Base-by-base conservation (phyloP, 2,888 invertebrate species). In the Drosophila picticornis region DNA sequence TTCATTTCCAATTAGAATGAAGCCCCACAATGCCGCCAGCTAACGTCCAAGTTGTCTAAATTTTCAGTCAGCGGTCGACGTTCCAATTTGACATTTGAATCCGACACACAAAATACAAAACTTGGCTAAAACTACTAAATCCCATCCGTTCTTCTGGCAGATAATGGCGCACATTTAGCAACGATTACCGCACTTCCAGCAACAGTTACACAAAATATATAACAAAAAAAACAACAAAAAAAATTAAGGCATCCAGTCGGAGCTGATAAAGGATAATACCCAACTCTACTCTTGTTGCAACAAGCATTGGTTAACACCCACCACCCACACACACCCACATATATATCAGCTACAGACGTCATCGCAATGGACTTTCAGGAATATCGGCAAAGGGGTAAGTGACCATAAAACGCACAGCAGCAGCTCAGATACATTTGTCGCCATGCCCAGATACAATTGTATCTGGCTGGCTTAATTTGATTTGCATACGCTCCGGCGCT, bases 301-400 rank as follows among this genome's bases (percentile, higher is more conserved):
- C 46, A 38, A 50, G 58, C 27, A 60, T 9, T 13, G 27, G 38
- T 53, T 71, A 48, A 48, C 40, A 57, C 50, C 19, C 38, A 68
- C 36, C 16, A 10, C 25, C 11, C 53, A 32, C 53, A 48, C 29
- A 71, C 11, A 48, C 27, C 19, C 31, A 53, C 34, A 36, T 29
- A 29, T 16, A 64, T 22, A 65, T 19, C 40, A 55, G 56, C 22
- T 56, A 25, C 51, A 46, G 64, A 65, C 77, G 58, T 57, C 68
- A 70, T 57, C 51, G 79, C 71, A 56, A 94, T 95, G 94, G 94
- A 94, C 87, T 93, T 93, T 67, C 92, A 93, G 70, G 94, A 95
- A 91, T 94, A 94, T 88, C 92, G 94, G 66, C 93, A 93, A 85
- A 88, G 94, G 90, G 94, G 94, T 94, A 91, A 94, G 94, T 92